Conservation (phyloP, 2,797 vertebrate genomes). For the Peromyscus nudipes region DNA sequence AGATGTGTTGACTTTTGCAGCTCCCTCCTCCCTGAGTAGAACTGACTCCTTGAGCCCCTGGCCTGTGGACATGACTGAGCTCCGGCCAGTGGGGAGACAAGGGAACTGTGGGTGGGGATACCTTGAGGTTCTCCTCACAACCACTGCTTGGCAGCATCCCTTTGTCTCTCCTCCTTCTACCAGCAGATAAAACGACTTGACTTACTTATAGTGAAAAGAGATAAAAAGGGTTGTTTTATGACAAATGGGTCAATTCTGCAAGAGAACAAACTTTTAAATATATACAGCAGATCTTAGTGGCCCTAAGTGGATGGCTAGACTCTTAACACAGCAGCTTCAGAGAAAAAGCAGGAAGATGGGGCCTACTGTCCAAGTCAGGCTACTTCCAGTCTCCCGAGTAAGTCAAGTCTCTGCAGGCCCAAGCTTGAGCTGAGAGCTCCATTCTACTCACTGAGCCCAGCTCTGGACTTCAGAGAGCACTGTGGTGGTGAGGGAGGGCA, state of each 20-base stretch:
- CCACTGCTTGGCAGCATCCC: neutral
- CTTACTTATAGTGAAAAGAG: neutral
- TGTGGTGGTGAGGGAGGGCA: too few species aligned
- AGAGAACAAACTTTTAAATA: neutral
- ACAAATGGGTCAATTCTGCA: neutral
- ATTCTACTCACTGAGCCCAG: rapidly evolving
- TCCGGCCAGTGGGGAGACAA: neutral
- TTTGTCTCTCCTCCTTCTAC: neutral
- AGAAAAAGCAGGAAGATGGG: neutral
- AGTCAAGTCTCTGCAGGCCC: rapidly evolving
- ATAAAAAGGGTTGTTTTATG: neutral
- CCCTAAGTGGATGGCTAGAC: neutral
- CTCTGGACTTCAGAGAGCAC: too few species aligned
- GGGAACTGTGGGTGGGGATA: neutral
- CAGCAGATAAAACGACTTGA: neutral
- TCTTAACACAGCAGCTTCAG: neutral
- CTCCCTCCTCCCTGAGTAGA: too few species aligned
- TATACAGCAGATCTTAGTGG: neutral
- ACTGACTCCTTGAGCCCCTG: neutral
- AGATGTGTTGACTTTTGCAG: neutral
- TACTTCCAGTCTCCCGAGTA: neutral
- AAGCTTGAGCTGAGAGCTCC: neutral
- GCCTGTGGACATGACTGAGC: neutral
- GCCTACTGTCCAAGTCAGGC: too few species aligned
- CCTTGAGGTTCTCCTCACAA: neutral